Percentiles rank a stretch among this genome's conserved stretches.
Evolutionary conservation across 2,113 vertebrate genomes (phyloP).

Genomic region (Heterotis niloticus): DNA sequence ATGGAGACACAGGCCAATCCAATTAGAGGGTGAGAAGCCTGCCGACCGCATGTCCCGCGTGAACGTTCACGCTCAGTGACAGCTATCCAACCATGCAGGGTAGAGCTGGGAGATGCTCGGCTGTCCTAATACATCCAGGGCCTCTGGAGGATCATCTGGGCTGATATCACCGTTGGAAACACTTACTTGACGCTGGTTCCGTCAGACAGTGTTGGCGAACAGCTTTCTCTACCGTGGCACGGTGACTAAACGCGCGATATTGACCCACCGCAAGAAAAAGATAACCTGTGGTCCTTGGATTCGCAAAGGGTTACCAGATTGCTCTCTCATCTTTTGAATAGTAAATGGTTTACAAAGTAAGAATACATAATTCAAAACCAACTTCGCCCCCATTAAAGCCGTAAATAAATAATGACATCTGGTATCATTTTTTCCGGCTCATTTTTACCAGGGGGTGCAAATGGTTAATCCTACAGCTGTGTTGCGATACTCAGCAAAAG

Average conservation of each 20-base stretch:
- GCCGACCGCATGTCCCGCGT: background rate
- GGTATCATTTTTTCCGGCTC: background rate
- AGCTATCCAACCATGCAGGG: background rate
- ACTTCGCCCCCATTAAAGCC: constrained; percentile 15
- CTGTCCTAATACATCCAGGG: background rate
- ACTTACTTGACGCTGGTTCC: no score
- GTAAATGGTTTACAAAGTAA: constrained; percentile 23
- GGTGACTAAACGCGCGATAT: background rate
- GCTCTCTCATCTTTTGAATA: constrained; percentile 10
- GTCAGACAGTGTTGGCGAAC: background rate
- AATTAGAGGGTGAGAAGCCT: background rate
- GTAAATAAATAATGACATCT: constrained; percentile 30
- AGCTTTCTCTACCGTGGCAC: background rate
- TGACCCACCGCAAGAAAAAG: background rate
- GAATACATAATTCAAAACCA: constrained; percentile 24
- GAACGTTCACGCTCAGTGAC: background rate
- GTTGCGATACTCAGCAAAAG: background rate
- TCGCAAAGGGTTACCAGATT: constrained; percentile 14
- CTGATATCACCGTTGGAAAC: no score
- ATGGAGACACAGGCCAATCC: background rate
- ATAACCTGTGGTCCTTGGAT: background rate
- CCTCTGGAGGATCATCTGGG: no score
- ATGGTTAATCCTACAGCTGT: constrained; percentile 21
- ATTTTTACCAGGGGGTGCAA: background rate
- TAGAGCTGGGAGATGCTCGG: background rate